These are phyloP conservation scores for Harpalus rufipes DNA, from an alignment of 2,888 invertebrate genomes.

Conservation along the genomic window DNA sequence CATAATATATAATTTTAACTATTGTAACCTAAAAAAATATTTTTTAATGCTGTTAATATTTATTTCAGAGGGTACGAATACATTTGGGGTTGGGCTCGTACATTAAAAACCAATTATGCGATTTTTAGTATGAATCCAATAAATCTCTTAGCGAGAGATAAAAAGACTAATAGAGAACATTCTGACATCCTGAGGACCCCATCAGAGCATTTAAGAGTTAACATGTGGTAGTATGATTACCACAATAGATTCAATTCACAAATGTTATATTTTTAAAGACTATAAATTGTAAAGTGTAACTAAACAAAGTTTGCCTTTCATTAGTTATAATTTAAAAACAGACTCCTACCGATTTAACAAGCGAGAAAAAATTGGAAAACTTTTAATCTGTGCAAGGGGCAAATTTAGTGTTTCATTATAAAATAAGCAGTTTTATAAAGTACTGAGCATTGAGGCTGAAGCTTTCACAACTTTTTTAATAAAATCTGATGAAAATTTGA, in stretches of 20 bases:
- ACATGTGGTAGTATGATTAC: too few species aligned
- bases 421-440: neutral
- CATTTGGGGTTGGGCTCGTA: too few species aligned
- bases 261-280: neutral
- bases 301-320: neutral
- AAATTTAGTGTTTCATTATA: constrained; percentile 7
- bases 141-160: too few species aligned
- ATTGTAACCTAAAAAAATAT: too few species aligned
- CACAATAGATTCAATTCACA: neutral
- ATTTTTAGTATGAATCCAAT: too few species aligned
- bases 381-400: neutral
- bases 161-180: too few species aligned
- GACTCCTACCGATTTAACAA: neutral
- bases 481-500: neutral
- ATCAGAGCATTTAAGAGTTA: too few species aligned
- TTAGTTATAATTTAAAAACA: neutral
- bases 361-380: neutral
- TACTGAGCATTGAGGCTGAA: neutral
- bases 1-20: too few species aligned
- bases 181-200: too few species aligned
- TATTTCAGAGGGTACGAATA: too few species aligned
- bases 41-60: too few species aligned
- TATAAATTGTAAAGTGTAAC: neutral
- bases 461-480: neutral
- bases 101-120: too few species aligned